Evolutionary conservation across 2,888 invertebrate species (phyloP).

Genomic region (Hartigia nigra): DNA sequence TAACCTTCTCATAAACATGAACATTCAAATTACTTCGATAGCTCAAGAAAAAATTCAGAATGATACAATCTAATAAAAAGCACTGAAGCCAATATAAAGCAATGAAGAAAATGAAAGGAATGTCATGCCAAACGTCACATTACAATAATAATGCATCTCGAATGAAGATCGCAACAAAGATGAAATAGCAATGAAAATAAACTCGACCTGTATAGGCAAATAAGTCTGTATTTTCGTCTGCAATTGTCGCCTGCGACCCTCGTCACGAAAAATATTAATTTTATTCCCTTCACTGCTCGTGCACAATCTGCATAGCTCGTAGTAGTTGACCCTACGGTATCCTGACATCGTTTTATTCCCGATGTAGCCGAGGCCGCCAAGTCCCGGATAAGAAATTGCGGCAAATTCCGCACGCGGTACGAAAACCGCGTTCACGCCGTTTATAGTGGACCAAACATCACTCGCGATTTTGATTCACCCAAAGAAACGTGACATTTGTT

Average conservation of each 20-base stretch:
- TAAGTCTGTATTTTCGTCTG: constrained; percentile 75
- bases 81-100: not conserved
- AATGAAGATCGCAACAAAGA: not conserved
- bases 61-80: not conserved
- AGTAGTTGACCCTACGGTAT: constrained; percentile 77
- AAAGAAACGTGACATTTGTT: constrained; percentile 19
- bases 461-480: constrained; percentile 10
- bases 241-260: constrained; percentile 74
- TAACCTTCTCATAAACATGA: not conserved
- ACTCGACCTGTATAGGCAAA: constrained; percentile 71
- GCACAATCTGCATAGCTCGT: constrained; percentile 77
- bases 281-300: constrained; percentile 75
- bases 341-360: constrained; percentile 70
- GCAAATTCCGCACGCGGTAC: not conserved
- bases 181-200: constrained; percentile 13
- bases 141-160: constrained; percentile 7
- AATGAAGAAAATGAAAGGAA: not conserved
- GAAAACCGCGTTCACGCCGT: not conserved
- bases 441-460: constrained; percentile 3
- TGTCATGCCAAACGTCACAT: not conserved
- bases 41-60: not conserved
- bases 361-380: not conserved
- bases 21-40: not conserved
- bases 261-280: constrained; percentile 75
- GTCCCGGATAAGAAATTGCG: constrained; percentile 2